Base-by-base conservation (phyloP, 2,888 invertebrate species). In the Xanthorhoe spadicearia region DNA sequence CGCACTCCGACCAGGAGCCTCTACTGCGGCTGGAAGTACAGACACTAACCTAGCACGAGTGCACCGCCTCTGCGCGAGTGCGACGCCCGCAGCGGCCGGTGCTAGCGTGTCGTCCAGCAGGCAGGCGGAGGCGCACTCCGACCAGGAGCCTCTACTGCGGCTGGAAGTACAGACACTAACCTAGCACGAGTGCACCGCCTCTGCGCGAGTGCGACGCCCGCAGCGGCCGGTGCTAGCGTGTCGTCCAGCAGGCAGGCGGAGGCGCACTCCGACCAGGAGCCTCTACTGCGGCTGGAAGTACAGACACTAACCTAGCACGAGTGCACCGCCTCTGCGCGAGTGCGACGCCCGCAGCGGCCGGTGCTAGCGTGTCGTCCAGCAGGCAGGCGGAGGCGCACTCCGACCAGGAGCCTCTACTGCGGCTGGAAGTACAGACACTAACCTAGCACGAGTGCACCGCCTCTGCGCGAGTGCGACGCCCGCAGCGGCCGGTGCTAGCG, bases 341-440 rank as follows among this genome's bases (percentile, higher is more conserved):
- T 72, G 95, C 95, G 46, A 97, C 94, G 0, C 97, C 97, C 0
- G 95, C 95, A 59, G 97, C 97, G 6, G 97, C 96, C 10, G 95
- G 95, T 4, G 94, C 93, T 49, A 95, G 86, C 0, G 95, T 87
- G 35, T 95, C 96, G 65, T 96, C 96, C 73, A 95, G 94, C 0
- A 97, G 87, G 75, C 97, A 97, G 0, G 96, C 96, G 0, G 97
- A 97, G 7, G 96, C 96, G 76, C 97, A 97, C 70, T 96, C 96
- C 1, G 95, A 94, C 88, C 96, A 96, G 35, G 94, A 91, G 8
- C 95, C 94, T 96, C 96, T 96, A 0, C 79, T 8, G 10, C 2
- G 5, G 28, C 28, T 5, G 2, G 3, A 4, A 28, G 2, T 5
- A 28, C 5, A 28, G 28, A 28, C 28, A 55, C 49, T 32, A 19